Conservation (phyloP, 2,888 invertebrate species). For the Antheraea yamamai region DNA sequence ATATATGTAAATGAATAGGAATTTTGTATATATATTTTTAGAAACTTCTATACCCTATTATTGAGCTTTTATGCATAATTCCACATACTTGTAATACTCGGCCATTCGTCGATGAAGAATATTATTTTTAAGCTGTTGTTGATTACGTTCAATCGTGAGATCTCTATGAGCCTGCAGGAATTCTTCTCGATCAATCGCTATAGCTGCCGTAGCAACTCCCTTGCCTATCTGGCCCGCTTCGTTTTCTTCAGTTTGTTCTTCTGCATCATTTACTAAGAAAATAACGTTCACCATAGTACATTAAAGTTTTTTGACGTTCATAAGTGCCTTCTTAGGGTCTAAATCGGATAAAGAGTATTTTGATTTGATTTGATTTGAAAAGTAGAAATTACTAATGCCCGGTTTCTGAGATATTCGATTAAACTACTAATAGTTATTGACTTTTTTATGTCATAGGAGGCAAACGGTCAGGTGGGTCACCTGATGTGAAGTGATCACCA, state of each 20-base stretch:
- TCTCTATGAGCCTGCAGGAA: slow-evolving; percentile 66
- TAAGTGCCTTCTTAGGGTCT: too few relatives aligned
- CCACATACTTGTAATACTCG: slow-evolving; percentile 71
- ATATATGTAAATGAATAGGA: too few relatives aligned
- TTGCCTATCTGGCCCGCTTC: slow-evolving; percentile 51
- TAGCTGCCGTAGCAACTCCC: slow-evolving; percentile 45
- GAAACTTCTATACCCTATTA: not conserved
- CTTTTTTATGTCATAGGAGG: too few relatives aligned
- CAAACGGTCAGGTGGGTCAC: too few relatives aligned
- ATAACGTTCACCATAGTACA: not conserved
- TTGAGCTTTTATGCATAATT: not conserved
- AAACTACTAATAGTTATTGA: too few relatives aligned
- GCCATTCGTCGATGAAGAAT: slow-evolving; percentile 68
- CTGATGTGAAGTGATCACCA: too few relatives aligned
- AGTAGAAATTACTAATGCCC: too few relatives aligned
- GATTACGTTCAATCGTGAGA: slow-evolving; percentile 55
- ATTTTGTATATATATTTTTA: not conserved
- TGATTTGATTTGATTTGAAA: too few relatives aligned
- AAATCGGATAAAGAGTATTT: too few relatives aligned
- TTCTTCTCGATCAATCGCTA: slow-evolving; percentile 64
- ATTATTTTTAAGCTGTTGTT: slow-evolving; percentile 65
- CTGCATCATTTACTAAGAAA: slow-evolving; percentile 33
- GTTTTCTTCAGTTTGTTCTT: slow-evolving; percentile 35
- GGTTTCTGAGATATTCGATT: too few relatives aligned
- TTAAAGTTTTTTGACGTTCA: too few relatives aligned